Percentiles rank a stretch among this genome's conserved stretches.
Evolutionary conservation across 2,888 invertebrate genomes (phyloP).

Genomic region (Agrochola circellaris): DNA sequence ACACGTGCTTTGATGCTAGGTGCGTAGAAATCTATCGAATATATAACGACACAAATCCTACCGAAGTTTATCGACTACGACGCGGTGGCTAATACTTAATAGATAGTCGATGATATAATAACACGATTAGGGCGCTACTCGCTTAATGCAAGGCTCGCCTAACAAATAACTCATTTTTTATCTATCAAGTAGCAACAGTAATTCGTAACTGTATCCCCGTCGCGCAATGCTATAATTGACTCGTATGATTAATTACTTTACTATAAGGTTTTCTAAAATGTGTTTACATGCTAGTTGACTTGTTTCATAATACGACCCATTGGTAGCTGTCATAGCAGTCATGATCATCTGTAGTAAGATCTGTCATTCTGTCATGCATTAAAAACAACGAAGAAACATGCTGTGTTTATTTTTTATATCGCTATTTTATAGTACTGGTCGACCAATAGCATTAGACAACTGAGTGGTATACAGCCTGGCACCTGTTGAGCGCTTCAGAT

Average conservation of each 20-base stretch:
- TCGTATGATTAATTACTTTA: constrained; percentile 60
- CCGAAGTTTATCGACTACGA: background rate
- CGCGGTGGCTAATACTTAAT: background rate
- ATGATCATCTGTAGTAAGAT: constrained; percentile 77
- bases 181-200: constrained; percentile 20
- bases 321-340: constrained; percentile 72
- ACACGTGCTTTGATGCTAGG: background rate
- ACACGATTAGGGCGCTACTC: too few species aligned
- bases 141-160: background rate
- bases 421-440: background rate
- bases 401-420: constrained; percentile 63
- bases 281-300: constrained; percentile 68
- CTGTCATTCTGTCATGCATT: constrained; percentile 83
- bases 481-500: background rate
- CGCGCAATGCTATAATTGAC: constrained; percentile 47
- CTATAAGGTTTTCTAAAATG: constrained; percentile 63
- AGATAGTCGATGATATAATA: background rate
- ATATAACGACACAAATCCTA: background rate
- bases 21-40: background rate
- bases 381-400: constrained; percentile 85
- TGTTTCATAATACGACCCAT: constrained; percentile 71
- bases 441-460: background rate
- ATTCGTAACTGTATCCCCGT: constrained; percentile 48
- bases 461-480: background rate
- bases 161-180: too few species aligned